A percentile compares a stretch with the other conserved stretches of the same genome.
Evolutionary conservation across 2,113 vertebrate species (phyloP).

Genomic region (Petrocephalus microphthalmus): DNA sequence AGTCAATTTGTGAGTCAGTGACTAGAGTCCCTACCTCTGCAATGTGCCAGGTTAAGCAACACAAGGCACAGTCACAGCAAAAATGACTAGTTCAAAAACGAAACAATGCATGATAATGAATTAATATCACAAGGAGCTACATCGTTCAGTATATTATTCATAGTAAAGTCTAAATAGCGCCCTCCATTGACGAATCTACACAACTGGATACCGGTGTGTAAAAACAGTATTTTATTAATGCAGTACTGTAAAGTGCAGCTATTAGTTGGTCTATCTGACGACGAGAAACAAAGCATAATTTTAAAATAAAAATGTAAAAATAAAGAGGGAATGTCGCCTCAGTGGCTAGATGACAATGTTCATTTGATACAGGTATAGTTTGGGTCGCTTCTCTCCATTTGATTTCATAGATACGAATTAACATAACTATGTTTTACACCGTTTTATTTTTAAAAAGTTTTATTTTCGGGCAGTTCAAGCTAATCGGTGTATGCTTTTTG

Average conservation of each 20-base stretch:
- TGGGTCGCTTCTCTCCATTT: neutral
- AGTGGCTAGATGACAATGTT: neutral
- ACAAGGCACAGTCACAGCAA: neutral
- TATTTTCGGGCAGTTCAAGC: neutral
- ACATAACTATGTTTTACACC: neutral
- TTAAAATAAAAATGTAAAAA: neutral
- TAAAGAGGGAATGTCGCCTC: neutral
- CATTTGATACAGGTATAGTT: neutral
- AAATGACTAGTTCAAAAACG: neutral
- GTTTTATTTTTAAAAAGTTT: neutral
- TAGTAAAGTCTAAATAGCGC: neutral
- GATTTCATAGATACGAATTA: neutral
- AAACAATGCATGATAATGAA: neutral
- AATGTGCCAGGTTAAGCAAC: neutral
- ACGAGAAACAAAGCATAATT: neutral
- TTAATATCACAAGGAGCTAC: neutral
- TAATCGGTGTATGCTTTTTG: neutral
- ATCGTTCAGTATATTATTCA: neutral
- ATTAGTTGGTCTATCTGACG: neutral
- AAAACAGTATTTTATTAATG: neutral
- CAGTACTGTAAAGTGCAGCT: neutral
- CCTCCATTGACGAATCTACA: neutral
- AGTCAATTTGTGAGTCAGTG: no score
- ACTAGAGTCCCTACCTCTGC: no score
- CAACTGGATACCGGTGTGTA: neutral